A percentile compares a stretch with the other conserved stretches of the same genome.
Evolutionary conservation across 2,888 invertebrate species (phyloP).

Genomic region (Pseudococcus longispinus): DNA sequence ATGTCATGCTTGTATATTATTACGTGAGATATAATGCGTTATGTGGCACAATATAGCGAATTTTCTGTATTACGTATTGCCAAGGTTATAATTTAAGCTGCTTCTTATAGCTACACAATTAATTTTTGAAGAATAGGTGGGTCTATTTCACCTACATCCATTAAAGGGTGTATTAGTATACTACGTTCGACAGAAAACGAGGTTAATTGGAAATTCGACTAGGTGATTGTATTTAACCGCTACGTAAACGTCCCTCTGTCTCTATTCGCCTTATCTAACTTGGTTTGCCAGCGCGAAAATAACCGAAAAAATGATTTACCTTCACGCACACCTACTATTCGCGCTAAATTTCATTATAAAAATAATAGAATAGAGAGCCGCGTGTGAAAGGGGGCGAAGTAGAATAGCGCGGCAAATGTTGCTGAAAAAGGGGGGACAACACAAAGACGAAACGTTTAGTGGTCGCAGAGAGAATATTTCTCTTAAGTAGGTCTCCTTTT

Average conservation of each 20-base stretch:
- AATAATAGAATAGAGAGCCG: background rate
- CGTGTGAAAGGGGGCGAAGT: background rate
- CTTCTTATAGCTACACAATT: too few relatives aligned
- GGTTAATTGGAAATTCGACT: background rate
- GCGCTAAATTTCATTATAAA: slow-evolving; percentile 13
- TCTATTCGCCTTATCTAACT: background rate
- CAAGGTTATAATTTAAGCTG: too few relatives aligned
- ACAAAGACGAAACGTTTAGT: slow-evolving; percentile 35
- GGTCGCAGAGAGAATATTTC: slow-evolving; percentile 39
- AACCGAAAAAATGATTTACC: background rate
- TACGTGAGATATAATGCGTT: too few relatives aligned
- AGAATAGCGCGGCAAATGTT: background rate
- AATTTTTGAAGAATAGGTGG: too few relatives aligned
- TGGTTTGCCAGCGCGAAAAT: background rate
- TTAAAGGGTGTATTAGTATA: background rate
- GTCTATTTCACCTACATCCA: too few relatives aligned
- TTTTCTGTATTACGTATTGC: too few relatives aligned
- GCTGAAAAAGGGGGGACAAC: background rate
- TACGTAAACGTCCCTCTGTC: background rate
- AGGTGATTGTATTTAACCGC: background rate
- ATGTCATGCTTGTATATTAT: too few relatives aligned
- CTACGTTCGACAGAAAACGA: background rate
- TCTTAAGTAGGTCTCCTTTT: slow-evolving; percentile 29
- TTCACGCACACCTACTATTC: background rate
- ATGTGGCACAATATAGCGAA: too few relatives aligned